Percentiles rank a stretch among this genome's conserved stretches.
phyloP scores from a whole-genome alignment of 2,888 invertebrate genomes.

The Leptogaster cylindrica region DNA sequence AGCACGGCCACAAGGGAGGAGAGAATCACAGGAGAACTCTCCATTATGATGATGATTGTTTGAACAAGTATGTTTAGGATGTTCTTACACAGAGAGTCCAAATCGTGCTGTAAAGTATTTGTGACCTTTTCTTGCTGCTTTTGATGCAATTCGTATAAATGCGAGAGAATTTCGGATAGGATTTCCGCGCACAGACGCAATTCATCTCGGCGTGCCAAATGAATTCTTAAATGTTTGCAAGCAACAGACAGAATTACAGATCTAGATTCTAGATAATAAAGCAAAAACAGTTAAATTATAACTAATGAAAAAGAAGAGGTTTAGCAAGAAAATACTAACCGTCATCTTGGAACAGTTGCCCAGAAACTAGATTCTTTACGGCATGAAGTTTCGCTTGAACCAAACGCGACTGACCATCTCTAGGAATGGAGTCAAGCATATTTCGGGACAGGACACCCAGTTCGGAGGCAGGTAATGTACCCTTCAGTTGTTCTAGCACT shows the following conservation, averaged over 20 bases:
- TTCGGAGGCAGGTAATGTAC: slow-evolving; percentile 76
- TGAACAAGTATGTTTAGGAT: slow-evolving; percentile 85
- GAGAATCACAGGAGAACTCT: slow-evolving; percentile 73
- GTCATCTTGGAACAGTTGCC: slow-evolving; percentile 75
- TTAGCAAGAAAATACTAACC: slow-evolving; percentile 60
- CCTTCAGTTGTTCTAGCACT: slow-evolving; percentile 81
- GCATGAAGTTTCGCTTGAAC: slow-evolving; percentile 83
- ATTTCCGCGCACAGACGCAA: slow-evolving; percentile 84
- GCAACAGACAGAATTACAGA: slow-evolving; percentile 82
- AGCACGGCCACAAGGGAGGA: slow-evolving; percentile 85
- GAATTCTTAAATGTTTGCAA: slow-evolving; percentile 83
- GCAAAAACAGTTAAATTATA: neutral
- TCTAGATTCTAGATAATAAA: slow-evolving; percentile 73
- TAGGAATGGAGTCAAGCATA: slow-evolving; percentile 76
- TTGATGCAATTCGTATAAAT: slow-evolving; percentile 63
- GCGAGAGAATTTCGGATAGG: slow-evolving; percentile 79
- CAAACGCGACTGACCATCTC: slow-evolving; percentile 68
- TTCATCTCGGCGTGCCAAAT: slow-evolving; percentile 82
- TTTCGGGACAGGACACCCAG: slow-evolving; percentile 78
- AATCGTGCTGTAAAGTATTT: slow-evolving; percentile 71
- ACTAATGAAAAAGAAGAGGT: neutral
- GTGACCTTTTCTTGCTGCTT: slow-evolving; percentile 64
- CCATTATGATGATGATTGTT: slow-evolving; percentile 81
- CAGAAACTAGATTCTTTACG: slow-evolving; percentile 79
- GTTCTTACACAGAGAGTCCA: slow-evolving; percentile 81